Evolutionary conservation across 2,797 vertebrate genomes (phyloP).

Genomic region (Prionace glauca): DNA sequence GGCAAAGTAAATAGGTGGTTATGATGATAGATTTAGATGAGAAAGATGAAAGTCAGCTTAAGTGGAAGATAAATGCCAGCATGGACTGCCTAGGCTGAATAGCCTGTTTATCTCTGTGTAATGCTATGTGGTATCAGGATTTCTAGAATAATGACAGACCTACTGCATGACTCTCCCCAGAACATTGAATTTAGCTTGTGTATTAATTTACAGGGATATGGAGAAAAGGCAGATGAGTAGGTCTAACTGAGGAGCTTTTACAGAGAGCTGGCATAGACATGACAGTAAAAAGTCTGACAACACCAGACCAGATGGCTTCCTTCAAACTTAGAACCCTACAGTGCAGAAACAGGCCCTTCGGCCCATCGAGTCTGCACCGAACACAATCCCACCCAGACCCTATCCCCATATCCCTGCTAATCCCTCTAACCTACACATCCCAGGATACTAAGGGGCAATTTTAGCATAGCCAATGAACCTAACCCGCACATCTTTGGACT

Average conservation of each 20-base stretch:
- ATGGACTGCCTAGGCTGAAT: neutral
- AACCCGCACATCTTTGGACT: too few relatives aligned
- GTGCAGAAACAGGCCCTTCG: too few relatives aligned
- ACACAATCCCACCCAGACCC: too few relatives aligned
- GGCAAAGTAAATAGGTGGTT: neutral
- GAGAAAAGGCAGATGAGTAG: neutral
- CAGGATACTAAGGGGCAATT: too few relatives aligned
- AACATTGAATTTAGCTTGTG: neutral
- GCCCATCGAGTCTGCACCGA: too few relatives aligned
- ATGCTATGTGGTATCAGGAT: neutral
- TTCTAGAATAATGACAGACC: neutral
- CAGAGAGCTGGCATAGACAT: neutral
- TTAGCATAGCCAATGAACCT: too few relatives aligned
- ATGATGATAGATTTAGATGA: too few relatives aligned
- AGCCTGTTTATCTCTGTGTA: neutral
- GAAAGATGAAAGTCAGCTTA: neutral
- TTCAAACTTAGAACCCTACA: too few relatives aligned
- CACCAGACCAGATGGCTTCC: neutral
- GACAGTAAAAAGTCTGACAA: too few relatives aligned
- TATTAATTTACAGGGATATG: neutral
- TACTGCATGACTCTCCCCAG: neutral
- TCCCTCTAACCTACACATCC: too few relatives aligned
- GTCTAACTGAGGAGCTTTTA: neutral
- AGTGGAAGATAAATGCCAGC: too few relatives aligned
- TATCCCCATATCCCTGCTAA: too few relatives aligned